A percentile compares a stretch with the other conserved stretches of the same genome.
phyloP scores from a whole-genome alignment of 2,888 invertebrate species.

The Melanostoma scalare region DNA sequence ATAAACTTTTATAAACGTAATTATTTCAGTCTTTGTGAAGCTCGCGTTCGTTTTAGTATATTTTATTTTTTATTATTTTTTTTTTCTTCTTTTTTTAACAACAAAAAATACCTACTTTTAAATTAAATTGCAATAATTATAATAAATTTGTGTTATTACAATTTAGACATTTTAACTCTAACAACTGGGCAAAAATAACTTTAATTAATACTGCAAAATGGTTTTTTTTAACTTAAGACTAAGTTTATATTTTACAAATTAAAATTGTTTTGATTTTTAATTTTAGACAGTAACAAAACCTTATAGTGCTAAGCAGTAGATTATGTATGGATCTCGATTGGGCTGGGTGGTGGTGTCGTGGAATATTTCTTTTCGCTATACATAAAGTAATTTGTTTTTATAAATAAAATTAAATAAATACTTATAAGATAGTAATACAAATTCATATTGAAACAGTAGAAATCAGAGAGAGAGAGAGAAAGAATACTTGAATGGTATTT shows the following conservation, averaged over 20 bases:
- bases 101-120: slow-evolving; percentile 2
- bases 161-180: slow-evolving; percentile 61
- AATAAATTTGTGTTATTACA: slow-evolving; percentile 34
- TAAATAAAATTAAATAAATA: slow-evolving; percentile 71
- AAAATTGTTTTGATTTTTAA: neutral
- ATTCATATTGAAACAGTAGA: slow-evolving; percentile 31
- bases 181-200: slow-evolving; percentile 67
- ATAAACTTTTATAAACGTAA: slow-evolving; percentile 59
- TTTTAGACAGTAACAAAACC: slow-evolving; percentile 8
- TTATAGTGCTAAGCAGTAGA: slow-evolving; percentile 43
- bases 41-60: slow-evolving; percentile 40
- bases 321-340: slow-evolving; percentile 16
- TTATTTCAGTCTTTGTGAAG: slow-evolving; percentile 72
- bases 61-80: slow-evolving; percentile 22
- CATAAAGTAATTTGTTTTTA: slow-evolving; percentile 34
- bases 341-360: slow-evolving; percentile 45
- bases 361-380: slow-evolving; percentile 17
- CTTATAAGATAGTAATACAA: slow-evolving; percentile 67
- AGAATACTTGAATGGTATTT: slow-evolving; percentile 64
- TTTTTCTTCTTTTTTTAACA: slow-evolving; percentile 46
- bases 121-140: too few relatives aligned
- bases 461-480: slow-evolving; percentile 17
- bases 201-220: slow-evolving; percentile 66
- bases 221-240: slow-evolving; percentile 13
- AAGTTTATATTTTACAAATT: slow-evolving; percentile 24